These are phyloP conservation scores for Ascaphus truei DNA, from an alignment of 2,113 vertebrate species.

Conservation along the genomic window DNA sequence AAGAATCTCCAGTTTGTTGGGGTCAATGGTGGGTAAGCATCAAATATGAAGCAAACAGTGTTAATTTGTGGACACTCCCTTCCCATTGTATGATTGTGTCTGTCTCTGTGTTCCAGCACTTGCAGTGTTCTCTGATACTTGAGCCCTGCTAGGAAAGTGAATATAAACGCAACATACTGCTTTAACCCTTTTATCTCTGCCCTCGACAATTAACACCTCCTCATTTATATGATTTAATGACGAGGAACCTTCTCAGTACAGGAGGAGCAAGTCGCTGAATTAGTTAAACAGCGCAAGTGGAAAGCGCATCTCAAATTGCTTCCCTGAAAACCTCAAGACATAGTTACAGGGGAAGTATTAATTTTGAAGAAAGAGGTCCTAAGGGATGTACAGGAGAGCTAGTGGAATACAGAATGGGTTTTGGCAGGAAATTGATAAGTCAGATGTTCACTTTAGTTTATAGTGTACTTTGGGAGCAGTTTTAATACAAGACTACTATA, in stretches of 20 bases:
- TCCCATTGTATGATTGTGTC: background rate
- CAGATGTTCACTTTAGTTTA: background rate
- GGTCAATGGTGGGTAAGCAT: slow-evolving; percentile 98
- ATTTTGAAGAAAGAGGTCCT: background rate
- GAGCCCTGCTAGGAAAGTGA: too few relatives aligned
- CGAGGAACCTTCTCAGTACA: too few relatives aligned
- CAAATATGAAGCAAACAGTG: slow-evolving; percentile 37
- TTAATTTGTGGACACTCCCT: background rate
- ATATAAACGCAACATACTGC: too few relatives aligned
- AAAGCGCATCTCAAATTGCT: too few relatives aligned
- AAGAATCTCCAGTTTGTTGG: slow-evolving; percentile 99
- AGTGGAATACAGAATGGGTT: background rate
- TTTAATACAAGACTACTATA: too few relatives aligned
- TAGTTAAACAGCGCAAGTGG: too few relatives aligned
- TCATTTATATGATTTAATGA: too few relatives aligned
- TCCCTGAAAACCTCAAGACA: background rate
- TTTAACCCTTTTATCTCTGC: too few relatives aligned
- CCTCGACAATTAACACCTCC: too few relatives aligned
- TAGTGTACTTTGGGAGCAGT: background rate
- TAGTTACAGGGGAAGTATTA: background rate
- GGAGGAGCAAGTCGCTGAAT: too few relatives aligned
- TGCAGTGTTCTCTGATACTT: too few relatives aligned
- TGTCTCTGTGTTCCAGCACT: too few relatives aligned
- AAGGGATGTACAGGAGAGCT: background rate
- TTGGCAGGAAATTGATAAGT: background rate